These are phyloP conservation scores for Cottoperca gobio DNA, from an alignment of 2,797 vertebrate species.

Conservation along the genomic window DNA sequence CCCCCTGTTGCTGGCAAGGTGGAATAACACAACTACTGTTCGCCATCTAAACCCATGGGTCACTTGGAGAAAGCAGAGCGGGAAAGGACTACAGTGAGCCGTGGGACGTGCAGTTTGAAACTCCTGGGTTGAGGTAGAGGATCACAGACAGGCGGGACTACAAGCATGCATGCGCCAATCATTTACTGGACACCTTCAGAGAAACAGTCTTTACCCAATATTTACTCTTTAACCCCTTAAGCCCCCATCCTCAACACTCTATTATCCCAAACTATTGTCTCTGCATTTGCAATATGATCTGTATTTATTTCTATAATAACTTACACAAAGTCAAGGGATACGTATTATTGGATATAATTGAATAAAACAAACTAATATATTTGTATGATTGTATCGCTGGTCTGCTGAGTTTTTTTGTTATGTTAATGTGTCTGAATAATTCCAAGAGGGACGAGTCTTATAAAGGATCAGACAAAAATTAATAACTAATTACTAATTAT, in stretches of 20 bases:
- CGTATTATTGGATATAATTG: conserved; percentile 88
- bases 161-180: conserved; percentile 86
- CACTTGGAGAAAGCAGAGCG: conserved; percentile 38
- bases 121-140: conserved; percentile 41
- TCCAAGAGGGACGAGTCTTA: no score
- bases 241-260: conserved; percentile 58
- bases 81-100: conserved; percentile 29
- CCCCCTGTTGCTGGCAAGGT: conserved; percentile 55
- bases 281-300: conserved; percentile 88
- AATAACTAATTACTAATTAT: no score
- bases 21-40: conserved; percentile 52
- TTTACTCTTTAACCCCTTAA: conserved; percentile 79
- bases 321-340: conserved; percentile 85
- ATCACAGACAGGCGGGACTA: conserved; percentile 66
- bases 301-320: conserved; percentile 89
- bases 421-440: no score
- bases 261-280: conserved; percentile 75
- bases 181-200: conserved; percentile 85
- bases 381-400: conserved; percentile 88
- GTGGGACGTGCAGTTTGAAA: conserved; percentile 47
- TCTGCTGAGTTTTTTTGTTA: conserved; percentile 59
- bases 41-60: conserved; percentile 58
- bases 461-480: no score
- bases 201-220: conserved; percentile 76
- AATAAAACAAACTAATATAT: conserved; percentile 92